phyloP scores from a whole-genome alignment of 2,888 invertebrate species.

The Acleris sparsana region DNA sequence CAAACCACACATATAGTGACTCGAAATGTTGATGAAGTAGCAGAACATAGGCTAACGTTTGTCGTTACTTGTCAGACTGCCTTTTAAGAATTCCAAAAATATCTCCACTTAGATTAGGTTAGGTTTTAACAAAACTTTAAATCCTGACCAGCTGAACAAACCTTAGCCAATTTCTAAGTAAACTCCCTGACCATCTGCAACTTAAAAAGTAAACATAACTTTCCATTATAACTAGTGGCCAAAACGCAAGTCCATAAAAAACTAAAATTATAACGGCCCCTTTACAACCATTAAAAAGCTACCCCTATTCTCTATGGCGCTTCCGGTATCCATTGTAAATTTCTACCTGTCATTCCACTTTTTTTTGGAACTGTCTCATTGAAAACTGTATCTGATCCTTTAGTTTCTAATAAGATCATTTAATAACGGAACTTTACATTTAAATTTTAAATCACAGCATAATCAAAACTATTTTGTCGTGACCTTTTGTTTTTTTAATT shows the following conservation, averaged over 20 bases:
- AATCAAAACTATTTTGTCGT: not conserved
- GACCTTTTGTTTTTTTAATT: conserved; percentile 11
- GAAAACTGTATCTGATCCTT: conserved; percentile 16
- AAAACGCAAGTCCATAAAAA: not conserved
- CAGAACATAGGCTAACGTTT: too few species aligned
- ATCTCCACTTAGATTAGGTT: too few species aligned
- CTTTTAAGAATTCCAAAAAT: too few species aligned
- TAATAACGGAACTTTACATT: conserved; percentile 50
- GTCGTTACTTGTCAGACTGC: too few species aligned
- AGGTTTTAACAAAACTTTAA: too few species aligned
- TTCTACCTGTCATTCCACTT: conserved; percentile 28
- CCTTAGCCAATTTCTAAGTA: too few species aligned
- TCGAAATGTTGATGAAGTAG: too few species aligned
- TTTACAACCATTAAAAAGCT: conserved; percentile 7
- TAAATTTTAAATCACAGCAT: conserved; percentile 28
- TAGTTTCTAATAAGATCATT: conserved; percentile 46
- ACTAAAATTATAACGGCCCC: conserved; percentile 16
- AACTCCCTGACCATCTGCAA: too few species aligned
- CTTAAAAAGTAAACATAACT: not conserved
- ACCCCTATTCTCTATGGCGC: conserved; percentile 2
- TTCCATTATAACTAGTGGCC: not conserved
- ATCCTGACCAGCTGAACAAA: too few species aligned
- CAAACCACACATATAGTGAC: too few species aligned
- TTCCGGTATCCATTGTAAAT: conserved; percentile 24
- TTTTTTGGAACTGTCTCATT: conserved; percentile 31